Base-by-base conservation (phyloP, 1,140 invertebrate species). In the Phocides pigmalion region DNA sequence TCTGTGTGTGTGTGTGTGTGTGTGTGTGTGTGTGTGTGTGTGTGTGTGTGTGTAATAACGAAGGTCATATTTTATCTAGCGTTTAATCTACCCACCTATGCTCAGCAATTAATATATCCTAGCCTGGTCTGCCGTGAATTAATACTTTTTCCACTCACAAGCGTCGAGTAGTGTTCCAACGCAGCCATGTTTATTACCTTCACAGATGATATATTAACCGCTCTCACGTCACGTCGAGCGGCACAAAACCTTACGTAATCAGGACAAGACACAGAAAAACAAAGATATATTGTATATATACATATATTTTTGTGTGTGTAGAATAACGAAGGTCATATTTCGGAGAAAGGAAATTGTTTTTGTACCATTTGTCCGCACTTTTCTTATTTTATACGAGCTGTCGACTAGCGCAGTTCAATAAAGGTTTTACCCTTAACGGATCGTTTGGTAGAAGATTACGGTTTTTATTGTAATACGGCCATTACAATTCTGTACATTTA, bases 301-400 rank as follows among this genome's bases (percentile, higher is more conserved):
- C 5, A 8, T 28, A 28, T 8, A n/a, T n/a, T n/a, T n/a, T n/a
- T n/a, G 25, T 28, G n/a, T 32, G 9, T 32, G 14, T 47, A 47
- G 12, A 47, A 46, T 46, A 46, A 49, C 20, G 66, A 70, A 68
- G 70, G 68, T 68, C 67, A 68, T 68, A 72, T 72, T 53, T 63
- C 41, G 56, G 37, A 63, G 65, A 59, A 50, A 62, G 47, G 62
- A 68, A 72, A 76, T 72, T 72, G 71, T 72, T 79, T 76, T 70
- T 74, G 66, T 62, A 54, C 32, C 39, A 39, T 67, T 62, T 47
- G 22, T 39, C 63, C 20, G 47, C 37, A 59, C 62, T 58, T 72
- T 66, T 69, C 66, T 68, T 68, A 58, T 70, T 67, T 59, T 53
- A 69, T 66, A 70, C 51, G 59, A 72, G 53, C 47, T 71, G 67